phyloP scores from a whole-genome alignment of 2,113 vertebrate genomes.

The Seriola rivoliana region DNA sequence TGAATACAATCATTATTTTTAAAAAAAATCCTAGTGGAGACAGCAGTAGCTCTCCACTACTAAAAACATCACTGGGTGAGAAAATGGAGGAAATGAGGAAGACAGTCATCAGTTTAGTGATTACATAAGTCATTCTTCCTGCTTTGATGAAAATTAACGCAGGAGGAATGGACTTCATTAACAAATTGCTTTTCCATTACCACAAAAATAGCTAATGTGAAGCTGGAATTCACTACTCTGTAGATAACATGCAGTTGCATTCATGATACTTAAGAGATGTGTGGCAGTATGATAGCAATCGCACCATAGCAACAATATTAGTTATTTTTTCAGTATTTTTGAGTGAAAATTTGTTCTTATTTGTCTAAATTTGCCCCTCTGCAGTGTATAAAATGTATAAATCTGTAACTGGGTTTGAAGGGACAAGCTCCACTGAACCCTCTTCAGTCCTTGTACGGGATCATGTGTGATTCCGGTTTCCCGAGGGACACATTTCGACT shows the following conservation, averaged over 20 bases:
- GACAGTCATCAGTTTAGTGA: neutral
- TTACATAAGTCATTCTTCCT: neutral
- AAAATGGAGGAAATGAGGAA: conserved; percentile 30
- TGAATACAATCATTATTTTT: neutral
- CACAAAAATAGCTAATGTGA: neutral
- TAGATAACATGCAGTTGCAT: neutral
- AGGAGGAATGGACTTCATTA: neutral
- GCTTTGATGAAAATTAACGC: neutral
- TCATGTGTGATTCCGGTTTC: conserved; percentile 33
- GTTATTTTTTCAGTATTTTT: neutral
- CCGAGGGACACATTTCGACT: conserved; percentile 50
- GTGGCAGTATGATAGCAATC: neutral
- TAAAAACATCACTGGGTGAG: neutral
- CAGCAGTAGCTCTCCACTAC: neutral
- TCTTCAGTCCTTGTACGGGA: neutral
- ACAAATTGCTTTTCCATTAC: neutral
- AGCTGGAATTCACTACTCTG: neutral
- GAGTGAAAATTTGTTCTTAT: neutral
- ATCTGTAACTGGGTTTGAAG: neutral
- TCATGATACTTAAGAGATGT: neutral
- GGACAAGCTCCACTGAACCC: neutral
- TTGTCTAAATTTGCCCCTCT: neutral
- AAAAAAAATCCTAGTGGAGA: neutral
- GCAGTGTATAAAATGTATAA: neutral
- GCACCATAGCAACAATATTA: neutral